Conservation (phyloP, 1,140 invertebrate species). For the Drosophila kepulauana region DNA sequence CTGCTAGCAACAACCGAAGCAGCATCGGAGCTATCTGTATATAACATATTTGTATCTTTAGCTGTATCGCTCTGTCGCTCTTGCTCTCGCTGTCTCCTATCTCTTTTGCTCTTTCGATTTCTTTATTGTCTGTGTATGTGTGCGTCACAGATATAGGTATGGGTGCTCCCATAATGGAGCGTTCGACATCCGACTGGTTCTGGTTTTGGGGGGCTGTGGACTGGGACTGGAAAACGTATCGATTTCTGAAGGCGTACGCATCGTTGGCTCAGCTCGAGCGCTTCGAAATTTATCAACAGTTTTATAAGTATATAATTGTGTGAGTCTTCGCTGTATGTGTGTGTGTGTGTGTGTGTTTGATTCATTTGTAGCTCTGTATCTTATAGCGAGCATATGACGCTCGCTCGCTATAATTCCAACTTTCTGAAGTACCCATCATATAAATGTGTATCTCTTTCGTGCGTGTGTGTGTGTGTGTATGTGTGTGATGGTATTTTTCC, state of each 20-base stretch:
- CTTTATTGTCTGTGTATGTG: neutral
- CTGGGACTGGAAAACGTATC: constrained; percentile 61
- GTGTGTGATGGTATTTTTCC: constrained; percentile 45
- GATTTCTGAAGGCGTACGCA: constrained; percentile 72
- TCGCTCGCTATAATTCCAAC: constrained; percentile 43
- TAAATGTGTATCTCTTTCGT: constrained; percentile 10
- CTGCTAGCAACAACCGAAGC: constrained; percentile 30
- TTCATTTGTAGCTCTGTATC: constrained; percentile 31
- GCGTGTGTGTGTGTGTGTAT: neutral
- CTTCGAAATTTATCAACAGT: constrained; percentile 55
- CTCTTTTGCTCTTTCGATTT: too few relatives aligned
- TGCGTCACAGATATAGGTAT: constrained; percentile 60
- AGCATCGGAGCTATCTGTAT: constrained; percentile 33
- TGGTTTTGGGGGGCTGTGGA: constrained; percentile 62
- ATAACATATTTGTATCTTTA: constrained; percentile 32
- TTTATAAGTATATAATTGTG: constrained; percentile 21
- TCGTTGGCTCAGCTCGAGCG: constrained; percentile 46
- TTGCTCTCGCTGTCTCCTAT: constrained; percentile 1
- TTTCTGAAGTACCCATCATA: constrained; percentile 61
- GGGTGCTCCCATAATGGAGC: constrained; percentile 59
- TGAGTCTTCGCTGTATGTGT: constrained; percentile 8
- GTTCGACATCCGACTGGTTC: constrained; percentile 53
- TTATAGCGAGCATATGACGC: constrained; percentile 34
- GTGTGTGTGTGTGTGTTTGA: constrained; percentile 14
- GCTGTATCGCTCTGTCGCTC: constrained; percentile 27